phyloP scores from a whole-genome alignment of 1,140 invertebrate species.

The Caerostris extrusa region DNA sequence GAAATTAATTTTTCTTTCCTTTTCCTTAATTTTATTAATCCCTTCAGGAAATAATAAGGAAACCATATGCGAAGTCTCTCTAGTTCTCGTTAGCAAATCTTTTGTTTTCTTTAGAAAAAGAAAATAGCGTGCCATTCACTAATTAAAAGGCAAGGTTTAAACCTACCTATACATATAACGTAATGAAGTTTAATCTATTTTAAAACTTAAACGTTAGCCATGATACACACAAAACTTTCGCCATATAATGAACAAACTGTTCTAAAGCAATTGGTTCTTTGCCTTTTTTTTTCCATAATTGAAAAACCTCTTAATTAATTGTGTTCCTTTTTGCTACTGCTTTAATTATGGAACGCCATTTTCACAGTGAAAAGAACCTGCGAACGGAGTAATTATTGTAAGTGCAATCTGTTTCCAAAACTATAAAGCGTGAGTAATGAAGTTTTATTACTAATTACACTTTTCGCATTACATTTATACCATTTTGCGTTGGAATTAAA shows the following conservation, averaged over 20 bases:
- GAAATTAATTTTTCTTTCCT: too few relatives aligned
- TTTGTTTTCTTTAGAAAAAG: too few relatives aligned
- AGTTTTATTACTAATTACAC: background rate
- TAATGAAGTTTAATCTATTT: background rate
- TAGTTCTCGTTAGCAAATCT: too few relatives aligned
- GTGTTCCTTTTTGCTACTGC: background rate
- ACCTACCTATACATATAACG: too few relatives aligned
- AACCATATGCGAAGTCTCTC: too few relatives aligned
- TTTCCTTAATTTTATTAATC: too few relatives aligned
- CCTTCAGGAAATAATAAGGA: too few relatives aligned
- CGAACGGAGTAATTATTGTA: too few relatives aligned
- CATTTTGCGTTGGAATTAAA: background rate
- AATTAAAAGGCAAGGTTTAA: too few relatives aligned
- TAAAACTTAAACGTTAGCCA: background rate
- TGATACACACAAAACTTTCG: background rate
- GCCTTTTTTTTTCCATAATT: background rate
- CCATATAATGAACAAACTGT: background rate
- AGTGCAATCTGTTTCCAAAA: too few relatives aligned
- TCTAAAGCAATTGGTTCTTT: background rate
- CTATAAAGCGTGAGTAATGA: background rate
- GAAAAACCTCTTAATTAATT: background rate
- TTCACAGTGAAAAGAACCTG: background rate
- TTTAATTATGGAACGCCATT: conserved; percentile 4
- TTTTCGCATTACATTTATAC: background rate
- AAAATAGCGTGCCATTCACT: too few relatives aligned